Conservation (phyloP, 2,797 vertebrate genomes). For the Ibycter americanus region DNA sequence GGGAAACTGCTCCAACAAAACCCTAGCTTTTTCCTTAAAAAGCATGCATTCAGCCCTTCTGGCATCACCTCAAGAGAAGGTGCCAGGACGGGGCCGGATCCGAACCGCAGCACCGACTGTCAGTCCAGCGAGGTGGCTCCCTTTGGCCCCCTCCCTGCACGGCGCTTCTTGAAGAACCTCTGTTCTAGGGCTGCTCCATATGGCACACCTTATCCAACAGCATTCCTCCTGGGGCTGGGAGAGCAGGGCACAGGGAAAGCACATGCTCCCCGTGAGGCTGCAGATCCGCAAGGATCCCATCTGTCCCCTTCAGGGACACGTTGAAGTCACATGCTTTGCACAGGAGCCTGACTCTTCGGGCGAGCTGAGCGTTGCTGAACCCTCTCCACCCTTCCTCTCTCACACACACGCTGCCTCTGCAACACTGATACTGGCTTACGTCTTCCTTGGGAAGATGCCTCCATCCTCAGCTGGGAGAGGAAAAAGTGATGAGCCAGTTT, state of each 20-base stretch:
- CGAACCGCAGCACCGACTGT: neutral
- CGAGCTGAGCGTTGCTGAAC: neutral
- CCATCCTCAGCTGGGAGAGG: neutral
- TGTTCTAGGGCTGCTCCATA: neutral
- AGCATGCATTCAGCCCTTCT: too few species aligned
- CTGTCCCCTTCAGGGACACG: neutral
- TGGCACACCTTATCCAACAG: neutral
- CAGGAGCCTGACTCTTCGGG: neutral
- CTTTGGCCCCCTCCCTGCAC: neutral
- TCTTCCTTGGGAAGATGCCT: neutral
- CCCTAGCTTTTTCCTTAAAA: too few species aligned
- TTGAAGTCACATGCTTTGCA: rapidly evolving
- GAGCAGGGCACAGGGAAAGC: neutral
- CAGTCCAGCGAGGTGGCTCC: neutral
- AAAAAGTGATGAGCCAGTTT: neutral
- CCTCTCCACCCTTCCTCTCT: neutral
- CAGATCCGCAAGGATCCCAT: neutral
- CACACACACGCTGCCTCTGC: neutral
- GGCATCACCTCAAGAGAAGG: neutral
- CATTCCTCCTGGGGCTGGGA: neutral
- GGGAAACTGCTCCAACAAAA: neutral
- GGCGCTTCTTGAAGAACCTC: too few species aligned
- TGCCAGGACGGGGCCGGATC: neutral
- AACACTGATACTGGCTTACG: neutral
- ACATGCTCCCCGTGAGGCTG: rapidly evolving